Percentiles rank a stretch among this genome's conserved stretches.
Evolutionary conservation across 2,113 vertebrate genomes (phyloP).

Genomic region (Halichoerus grypus): DNA sequence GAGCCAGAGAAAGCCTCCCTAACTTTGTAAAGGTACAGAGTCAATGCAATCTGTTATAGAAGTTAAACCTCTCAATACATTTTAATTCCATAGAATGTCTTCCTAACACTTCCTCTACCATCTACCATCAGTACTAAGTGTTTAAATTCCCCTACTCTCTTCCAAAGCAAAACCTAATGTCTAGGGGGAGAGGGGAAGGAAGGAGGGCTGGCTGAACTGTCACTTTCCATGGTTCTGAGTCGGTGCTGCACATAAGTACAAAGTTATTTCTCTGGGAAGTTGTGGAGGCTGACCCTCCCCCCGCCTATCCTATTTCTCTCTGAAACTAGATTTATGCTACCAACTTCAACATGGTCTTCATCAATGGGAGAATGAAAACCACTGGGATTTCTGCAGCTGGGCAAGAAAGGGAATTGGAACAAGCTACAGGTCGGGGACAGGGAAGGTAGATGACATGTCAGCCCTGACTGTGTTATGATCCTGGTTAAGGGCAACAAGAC

Average conservation of each 20-base stretch:
- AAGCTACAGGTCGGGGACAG: neutral
- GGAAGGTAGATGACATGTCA: neutral
- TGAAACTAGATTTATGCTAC: neutral
- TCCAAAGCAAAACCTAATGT: neutral
- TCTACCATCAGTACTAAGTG: neutral
- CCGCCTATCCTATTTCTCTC: neutral
- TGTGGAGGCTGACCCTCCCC: neutral
- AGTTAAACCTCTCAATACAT: neutral
- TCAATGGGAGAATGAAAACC: neutral
- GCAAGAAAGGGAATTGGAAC: conserved; percentile 10
- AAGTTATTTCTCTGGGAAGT: neutral
- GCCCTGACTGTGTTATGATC: neutral
- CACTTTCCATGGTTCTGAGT: neutral
- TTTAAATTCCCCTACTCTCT: neutral
- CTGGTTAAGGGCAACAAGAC: neutral
- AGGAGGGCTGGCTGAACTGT: fast-evolving
- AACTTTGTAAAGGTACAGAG: neutral
- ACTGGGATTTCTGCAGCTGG: neutral
- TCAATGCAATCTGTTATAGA: neutral
- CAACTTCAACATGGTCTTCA: neutral
- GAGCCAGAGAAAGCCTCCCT: neutral
- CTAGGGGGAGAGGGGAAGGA: fast-evolving
- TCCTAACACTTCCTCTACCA: neutral
- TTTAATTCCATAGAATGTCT: neutral
- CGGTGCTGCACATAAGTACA: fast-evolving